These are phyloP conservation scores for Molanna angustata DNA, from an alignment of 2,888 invertebrate genomes.

Conservation along the genomic window DNA sequence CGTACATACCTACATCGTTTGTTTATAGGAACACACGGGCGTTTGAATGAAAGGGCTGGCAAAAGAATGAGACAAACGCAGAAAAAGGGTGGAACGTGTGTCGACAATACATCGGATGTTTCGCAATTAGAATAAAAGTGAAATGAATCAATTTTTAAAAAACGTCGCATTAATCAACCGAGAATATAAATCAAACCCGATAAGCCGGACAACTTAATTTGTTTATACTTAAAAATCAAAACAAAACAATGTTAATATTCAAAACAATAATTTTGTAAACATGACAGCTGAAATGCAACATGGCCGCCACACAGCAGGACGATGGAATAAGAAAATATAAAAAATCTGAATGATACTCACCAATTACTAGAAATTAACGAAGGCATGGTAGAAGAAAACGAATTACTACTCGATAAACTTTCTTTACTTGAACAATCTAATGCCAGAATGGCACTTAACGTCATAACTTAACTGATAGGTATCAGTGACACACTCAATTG, in stretches of 20 bases:
- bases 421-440: slow-evolving; percentile 51
- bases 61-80: not conserved
- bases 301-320: slow-evolving; percentile 35
- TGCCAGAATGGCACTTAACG: slow-evolving; percentile 54
- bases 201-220: too few species aligned
- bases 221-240: not conserved
- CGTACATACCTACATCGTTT: too few species aligned
- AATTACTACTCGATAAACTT: slow-evolving; percentile 50
- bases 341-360: slow-evolving; percentile 46
- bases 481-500: slow-evolving; percentile 17
- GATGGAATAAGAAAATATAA: slow-evolving; percentile 1
- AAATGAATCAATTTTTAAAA: too few species aligned
- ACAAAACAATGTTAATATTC: not conserved
- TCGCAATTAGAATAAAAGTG: not conserved
- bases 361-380: slow-evolving; percentile 63
- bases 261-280: slow-evolving; percentile 27
- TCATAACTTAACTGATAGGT: slow-evolving; percentile 48
- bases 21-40: too few species aligned
- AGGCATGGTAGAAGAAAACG: slow-evolving; percentile 54
- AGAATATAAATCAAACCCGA: too few species aligned
- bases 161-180: too few species aligned
- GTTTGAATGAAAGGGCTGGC: not conserved
- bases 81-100: slow-evolving; percentile 6
- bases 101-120: not conserved
- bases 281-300: slow-evolving; percentile 39